phyloP scores from a whole-genome alignment of 2,888 invertebrate species.

The Hypolimnas misippus region DNA sequence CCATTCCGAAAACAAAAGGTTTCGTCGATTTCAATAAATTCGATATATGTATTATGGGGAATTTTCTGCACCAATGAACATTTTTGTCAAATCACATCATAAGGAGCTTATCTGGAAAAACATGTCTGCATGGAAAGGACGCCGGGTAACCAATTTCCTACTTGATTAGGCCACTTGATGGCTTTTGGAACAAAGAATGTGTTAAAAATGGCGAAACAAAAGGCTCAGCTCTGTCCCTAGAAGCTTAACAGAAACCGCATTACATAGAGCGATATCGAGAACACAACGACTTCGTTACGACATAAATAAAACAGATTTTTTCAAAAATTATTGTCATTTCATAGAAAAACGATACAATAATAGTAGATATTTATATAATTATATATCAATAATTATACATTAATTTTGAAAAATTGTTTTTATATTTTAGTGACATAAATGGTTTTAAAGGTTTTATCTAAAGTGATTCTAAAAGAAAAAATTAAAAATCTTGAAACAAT shows the following conservation, averaged over 20 bases:
- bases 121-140: constrained; percentile 33
- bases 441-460: too few species aligned
- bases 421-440: too few species aligned
- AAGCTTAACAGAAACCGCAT: not conserved
- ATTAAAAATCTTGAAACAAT: not conserved
- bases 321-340: too few species aligned
- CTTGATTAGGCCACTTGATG: constrained; percentile 38
- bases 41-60: not conserved
- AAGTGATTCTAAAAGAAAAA: not conserved
- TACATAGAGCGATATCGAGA: not conserved
- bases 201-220: constrained; percentile 23
- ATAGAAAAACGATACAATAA: too few species aligned
- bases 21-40: constrained; percentile 7
- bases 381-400: too few species aligned
- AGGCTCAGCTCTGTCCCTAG: constrained; percentile 6
- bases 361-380: too few species aligned
- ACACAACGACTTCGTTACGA: not conserved
- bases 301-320: not conserved
- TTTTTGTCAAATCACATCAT: constrained; percentile 30
- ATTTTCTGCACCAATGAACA: constrained; percentile 27
- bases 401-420: too few species aligned
- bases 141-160: constrained; percentile 38
- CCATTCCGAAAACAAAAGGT: not conserved
- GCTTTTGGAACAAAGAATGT: constrained; percentile 34
- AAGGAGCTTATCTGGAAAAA: constrained; percentile 36